Conservation (phyloP, 2,113 vertebrate species). For the Trachemys scripta region DNA sequence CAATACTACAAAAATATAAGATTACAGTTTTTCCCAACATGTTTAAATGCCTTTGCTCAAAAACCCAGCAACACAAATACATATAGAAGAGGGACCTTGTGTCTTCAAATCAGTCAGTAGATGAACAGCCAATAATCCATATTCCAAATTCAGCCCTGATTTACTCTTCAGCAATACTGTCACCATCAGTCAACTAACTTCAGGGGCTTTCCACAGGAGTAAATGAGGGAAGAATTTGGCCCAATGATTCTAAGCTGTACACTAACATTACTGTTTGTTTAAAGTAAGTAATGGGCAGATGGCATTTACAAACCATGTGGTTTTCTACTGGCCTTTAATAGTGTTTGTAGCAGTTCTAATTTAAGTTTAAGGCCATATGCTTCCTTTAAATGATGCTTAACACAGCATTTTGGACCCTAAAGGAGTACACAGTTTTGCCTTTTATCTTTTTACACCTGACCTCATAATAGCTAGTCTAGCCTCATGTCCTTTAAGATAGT, state of each 20-base stretch:
- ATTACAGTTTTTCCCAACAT: neutral
- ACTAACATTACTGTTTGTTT: fast-evolving
- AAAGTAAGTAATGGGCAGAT: fast-evolving
- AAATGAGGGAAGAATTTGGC: neutral
- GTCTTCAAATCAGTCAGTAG: neutral
- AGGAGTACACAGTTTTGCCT: neutral
- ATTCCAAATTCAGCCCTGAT: neutral
- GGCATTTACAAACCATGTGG: fast-evolving
- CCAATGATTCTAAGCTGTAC: fast-evolving
- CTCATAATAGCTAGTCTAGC: neutral
- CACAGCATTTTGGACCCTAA: neutral
- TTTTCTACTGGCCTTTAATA: neutral
- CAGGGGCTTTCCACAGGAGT: neutral
- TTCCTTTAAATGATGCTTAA: neutral
- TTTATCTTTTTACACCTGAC: neutral
- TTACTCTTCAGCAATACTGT: neutral
- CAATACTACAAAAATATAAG: neutral
- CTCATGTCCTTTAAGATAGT: neutral
- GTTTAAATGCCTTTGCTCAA: neutral
- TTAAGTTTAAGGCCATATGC: neutral
- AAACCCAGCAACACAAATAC: neutral
- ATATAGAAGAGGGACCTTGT: neutral
- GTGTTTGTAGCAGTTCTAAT: neutral
- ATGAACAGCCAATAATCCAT: neutral
- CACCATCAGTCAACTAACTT: neutral